Evolutionary conservation across 1,140 invertebrate genomes (phyloP), one percentile per base, ranked within the genome.

Genomic region (Caenorhabditis inopinata): DNA sequence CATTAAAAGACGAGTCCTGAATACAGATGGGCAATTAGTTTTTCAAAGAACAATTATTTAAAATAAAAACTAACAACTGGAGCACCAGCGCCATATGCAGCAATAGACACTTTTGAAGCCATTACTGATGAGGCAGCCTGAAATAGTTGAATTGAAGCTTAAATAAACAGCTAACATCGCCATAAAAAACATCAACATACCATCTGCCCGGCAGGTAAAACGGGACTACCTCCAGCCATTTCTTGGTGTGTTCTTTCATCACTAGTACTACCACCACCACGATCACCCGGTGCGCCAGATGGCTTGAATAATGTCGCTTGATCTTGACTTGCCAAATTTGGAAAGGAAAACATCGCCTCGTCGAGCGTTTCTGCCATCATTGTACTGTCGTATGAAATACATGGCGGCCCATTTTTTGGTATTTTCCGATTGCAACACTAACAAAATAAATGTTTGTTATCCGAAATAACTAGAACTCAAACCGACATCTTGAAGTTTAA

Each of bases 281-380:
- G 42, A 42, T 23, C 58, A 16, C 32, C 58, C 1, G 29, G 32
- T 21, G 23, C 58, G 1, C 58, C 58, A 21, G 27, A 1, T 21
- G 38, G 48, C n/a, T 53, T 25, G 25, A 58, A 53, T 0, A 45
- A 9, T 25, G 76, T 51, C 7, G 48, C 16, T 42, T 42, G 78
- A 38, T 73, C 53, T 12, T 16, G 35, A 49, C 46, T 68, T 16
- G 45, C 78, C 29, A 79, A 25, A 45, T 79, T 58, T 14, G 78
- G 78, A 38, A 79, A 79, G 4, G 51, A 27, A 73, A 74, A 79
- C 35, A 79, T 49, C 14, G 78, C 78, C 35, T 79, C 78, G 23
- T 79, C 78, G 14, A 79, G 21, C 1, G 78, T 21, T 47, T 25
- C 78, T 6, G 78, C 78, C 53, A 53, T 49, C 38, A 73, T 45